phyloP scores from a whole-genome alignment of 2,888 invertebrate genomes.

The Nomada hirtipes region DNA sequence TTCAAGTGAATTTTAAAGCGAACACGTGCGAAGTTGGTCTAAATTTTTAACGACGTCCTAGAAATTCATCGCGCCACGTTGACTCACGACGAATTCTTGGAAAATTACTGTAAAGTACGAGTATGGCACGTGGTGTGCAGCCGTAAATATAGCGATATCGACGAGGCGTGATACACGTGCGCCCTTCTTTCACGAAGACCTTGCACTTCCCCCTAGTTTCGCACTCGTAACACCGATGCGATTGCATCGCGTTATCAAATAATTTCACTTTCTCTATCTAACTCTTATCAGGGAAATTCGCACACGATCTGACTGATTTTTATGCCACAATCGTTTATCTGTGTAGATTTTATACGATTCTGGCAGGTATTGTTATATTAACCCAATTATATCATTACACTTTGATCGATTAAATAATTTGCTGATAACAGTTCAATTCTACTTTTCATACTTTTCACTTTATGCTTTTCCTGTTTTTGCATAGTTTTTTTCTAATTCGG shows the following conservation, averaged over 20 bases:
- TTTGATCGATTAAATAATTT: too few species aligned
- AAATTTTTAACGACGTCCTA: conserved; percentile 21
- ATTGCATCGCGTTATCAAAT: conserved; percentile 32
- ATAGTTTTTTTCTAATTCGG: too few species aligned
- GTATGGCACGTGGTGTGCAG: conserved; percentile 38
- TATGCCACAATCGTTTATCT: neutral
- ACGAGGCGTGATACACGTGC: conserved; percentile 33
- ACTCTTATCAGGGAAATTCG: conserved; percentile 10
- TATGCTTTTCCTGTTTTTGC: too few species aligned
- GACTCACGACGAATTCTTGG: conserved; percentile 23
- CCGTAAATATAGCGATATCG: conserved; percentile 48
- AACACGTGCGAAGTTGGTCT: neutral
- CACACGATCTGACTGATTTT: neutral
- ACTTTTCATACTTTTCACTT: too few species aligned
- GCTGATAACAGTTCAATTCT: too few species aligned
- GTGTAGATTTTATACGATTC: neutral
- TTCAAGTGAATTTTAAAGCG: neutral
- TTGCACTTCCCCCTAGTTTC: conserved; percentile 32
- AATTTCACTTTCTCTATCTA: conserved; percentile 31
- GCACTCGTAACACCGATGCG: conserved; percentile 17
- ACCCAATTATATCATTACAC: neutral
- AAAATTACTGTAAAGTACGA: conserved; percentile 17
- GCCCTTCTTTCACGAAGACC: conserved; percentile 42
- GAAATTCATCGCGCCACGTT: conserved; percentile 4
- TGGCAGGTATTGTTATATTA: neutral